Conservation (phyloP, 1,140 invertebrate species). For the Eriosoma lanigerum region DNA sequence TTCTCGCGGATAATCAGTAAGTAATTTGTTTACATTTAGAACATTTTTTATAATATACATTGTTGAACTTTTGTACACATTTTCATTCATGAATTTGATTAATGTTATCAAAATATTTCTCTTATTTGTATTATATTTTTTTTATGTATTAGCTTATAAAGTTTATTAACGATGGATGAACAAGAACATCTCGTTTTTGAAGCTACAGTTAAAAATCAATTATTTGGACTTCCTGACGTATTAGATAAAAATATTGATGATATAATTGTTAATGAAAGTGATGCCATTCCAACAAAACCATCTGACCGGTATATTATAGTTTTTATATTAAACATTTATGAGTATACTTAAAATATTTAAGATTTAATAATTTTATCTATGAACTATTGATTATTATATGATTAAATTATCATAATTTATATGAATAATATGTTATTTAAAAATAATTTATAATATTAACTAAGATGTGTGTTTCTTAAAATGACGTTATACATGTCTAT, state of each 20-base stretch:
- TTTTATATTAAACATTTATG: neutral
- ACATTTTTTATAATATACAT: neutral
- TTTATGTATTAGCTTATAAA: too few relatives aligned
- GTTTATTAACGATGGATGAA: neutral
- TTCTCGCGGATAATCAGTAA: neutral
- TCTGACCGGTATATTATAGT: conserved; percentile 28
- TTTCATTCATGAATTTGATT: neutral
- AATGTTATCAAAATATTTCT: neutral
- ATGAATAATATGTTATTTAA: too few relatives aligned
- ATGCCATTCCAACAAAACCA: neutral
- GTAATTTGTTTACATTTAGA: neutral
- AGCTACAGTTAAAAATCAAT: neutral
- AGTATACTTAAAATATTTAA: too few relatives aligned
- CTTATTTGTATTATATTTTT: neutral
- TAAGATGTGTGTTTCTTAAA: too few relatives aligned
- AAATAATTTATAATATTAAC: too few relatives aligned
- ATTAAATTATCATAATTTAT: too few relatives aligned
- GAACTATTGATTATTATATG: too few relatives aligned
- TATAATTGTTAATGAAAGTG: conserved; percentile 40
- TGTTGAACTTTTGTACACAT: too few relatives aligned
- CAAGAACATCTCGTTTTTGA: neutral
- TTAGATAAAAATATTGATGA: conserved; percentile 37
- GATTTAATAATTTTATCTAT: too few relatives aligned
- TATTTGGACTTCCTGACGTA: conserved; percentile 32
- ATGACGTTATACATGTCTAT: too few relatives aligned